Evolutionary conservation across 2,888 invertebrate genomes (phyloP).

Genomic region (Lepetodrilus schrolli): DNA sequence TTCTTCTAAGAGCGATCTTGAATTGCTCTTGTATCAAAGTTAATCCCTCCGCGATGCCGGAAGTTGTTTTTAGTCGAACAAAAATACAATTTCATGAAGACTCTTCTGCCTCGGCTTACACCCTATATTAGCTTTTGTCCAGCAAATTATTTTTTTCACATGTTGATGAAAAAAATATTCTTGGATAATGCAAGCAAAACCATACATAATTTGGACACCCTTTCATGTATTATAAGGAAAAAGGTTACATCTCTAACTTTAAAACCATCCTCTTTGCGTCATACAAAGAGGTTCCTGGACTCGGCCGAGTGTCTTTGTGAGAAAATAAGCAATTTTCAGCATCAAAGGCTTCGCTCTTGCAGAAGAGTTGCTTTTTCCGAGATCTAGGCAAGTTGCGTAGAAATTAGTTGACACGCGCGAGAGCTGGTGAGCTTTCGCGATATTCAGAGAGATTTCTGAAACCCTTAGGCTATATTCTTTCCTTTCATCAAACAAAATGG

Average conservation of each 20-base stretch:
- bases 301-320: neutral
- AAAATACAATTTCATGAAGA: neutral
- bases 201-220: neutral
- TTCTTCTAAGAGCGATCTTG: neutral
- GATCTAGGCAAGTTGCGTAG: neutral
- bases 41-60: neutral
- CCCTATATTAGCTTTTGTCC: neutral
- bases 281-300: neutral
- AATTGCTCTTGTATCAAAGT: slow-evolving; percentile 5
- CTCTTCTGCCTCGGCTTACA: neutral
- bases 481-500: slow-evolving; percentile 9
- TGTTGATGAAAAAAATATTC: slow-evolving; percentile 5
- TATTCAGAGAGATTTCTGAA: neutral
- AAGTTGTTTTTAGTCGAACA: slow-evolving; percentile 12
- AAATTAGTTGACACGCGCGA: slow-evolving; percentile 17
- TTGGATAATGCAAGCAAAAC: slow-evolving; percentile 6
- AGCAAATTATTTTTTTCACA: slow-evolving; percentile 11
- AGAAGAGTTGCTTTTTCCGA: slow-evolving; percentile 6
- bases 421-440: neutral
- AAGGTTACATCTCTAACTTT: neutral
- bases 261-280: neutral
- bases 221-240: slow-evolving; percentile 12
- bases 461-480: neutral
- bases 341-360: slow-evolving; percentile 1
- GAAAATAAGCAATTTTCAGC: slow-evolving; percentile 21